Evolutionary conservation across 2,113 vertebrate species (phyloP), one percentile per base, ranked within the genome.

Genomic region (Grallaria varia): DNA sequence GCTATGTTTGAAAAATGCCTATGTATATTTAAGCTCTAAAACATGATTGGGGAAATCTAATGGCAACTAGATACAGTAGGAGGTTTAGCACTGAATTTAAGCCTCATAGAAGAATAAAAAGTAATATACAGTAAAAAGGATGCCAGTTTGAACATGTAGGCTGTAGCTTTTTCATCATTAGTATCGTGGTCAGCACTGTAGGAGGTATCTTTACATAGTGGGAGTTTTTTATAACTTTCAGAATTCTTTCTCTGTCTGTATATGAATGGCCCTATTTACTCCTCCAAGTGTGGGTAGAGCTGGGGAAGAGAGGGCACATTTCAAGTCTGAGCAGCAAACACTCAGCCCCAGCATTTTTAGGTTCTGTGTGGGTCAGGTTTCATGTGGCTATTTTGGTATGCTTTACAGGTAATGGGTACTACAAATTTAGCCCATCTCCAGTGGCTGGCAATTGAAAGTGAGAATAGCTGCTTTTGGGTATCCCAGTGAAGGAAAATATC

Each of bases 241-340:
- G 74, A 93, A 95, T 90, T 80, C 89, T 77, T 80, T 53, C 88
- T 78, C 76, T 83, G 77, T 93, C 76, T 89, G 75, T 27, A 15
- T 63, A 88, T 96, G 92, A 96, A 96, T 93, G 87, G 74, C 62
- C 31, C 81, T 60, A 92, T 96, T 96, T 88, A 97, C 69, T 86
- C 19, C 39, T 93, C 14, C 31, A 42, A 12, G 63, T 64, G 72
- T 18, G 45, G 45, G 75, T n/a, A 92, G 79, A 67, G 73, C 64
- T 84, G 52, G 35, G 52, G 89, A 81, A 78, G 50, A 67, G 60
- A 80, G 35, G 56, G n/a, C 79, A 78, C 59, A 77, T 88, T 93
- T 94, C 50, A 74, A 52, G 30, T 49, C 53, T 87, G 53, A 79
- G 53, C 33, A 91, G 84, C 88, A 78, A 66, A 85, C 50, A 25